These are phyloP conservation scores for Streptopelia turtur DNA, from an alignment of 2,797 vertebrate species.

Conservation along the genomic window DNA sequence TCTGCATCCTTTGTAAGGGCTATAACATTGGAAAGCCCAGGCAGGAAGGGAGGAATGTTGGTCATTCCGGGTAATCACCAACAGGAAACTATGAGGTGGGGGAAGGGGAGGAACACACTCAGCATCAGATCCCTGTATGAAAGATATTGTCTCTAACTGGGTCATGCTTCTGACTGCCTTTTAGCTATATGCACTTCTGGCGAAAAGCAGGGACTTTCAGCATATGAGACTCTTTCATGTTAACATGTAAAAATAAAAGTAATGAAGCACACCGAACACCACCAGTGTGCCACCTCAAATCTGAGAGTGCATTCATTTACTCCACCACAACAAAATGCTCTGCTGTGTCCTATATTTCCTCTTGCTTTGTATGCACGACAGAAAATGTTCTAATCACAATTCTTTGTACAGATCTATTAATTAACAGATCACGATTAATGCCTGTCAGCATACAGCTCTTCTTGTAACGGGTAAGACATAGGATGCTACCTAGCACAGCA, in stretches of 20 bases:
- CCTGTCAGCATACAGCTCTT: background rate
- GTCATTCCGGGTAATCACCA: background rate
- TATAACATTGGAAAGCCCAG: background rate
- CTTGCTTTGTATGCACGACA: background rate
- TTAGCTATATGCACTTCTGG: slow-evolving; percentile 43
- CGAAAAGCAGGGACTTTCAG: slow-evolving; percentile 67
- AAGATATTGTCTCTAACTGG: background rate
- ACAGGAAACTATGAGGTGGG: background rate
- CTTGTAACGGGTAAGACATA: background rate
- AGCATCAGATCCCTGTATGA: slow-evolving; percentile 38
- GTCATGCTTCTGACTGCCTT: slow-evolving; percentile 49
- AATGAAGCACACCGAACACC: slow-evolving; percentile 57
- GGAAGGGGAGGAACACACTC: background rate
- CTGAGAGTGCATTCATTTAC: slow-evolving; percentile 54
- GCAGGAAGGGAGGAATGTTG: background rate
- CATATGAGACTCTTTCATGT: slow-evolving; percentile 45
- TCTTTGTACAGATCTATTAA: slow-evolving; percentile 51
- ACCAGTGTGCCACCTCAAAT: slow-evolving; percentile 50
- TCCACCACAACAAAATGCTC: slow-evolving; percentile 34
- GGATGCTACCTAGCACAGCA: background rate
- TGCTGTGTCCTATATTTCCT: slow-evolving; percentile 29
- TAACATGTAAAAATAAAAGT: slow-evolving; percentile 44
- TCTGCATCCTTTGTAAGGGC: slow-evolving; percentile 41
- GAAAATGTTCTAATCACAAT: background rate
- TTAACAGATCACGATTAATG: slow-evolving; percentile 46